Base-by-base conservation (phyloP, 1,140 invertebrate species). In the Eulimnadia texana region DNA sequence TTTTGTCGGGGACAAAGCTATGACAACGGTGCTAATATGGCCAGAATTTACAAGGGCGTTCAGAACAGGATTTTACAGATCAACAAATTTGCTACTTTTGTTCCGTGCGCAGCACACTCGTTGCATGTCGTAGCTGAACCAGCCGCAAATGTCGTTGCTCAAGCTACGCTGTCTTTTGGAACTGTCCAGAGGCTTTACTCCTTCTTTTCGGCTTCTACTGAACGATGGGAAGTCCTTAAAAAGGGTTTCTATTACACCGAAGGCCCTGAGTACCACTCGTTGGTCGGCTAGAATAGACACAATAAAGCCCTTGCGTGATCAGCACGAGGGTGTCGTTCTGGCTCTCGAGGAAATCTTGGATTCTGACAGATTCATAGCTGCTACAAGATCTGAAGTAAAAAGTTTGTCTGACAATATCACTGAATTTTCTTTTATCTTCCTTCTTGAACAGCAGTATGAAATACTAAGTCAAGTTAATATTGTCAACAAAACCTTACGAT, bases 21-120 rank as follows among this genome's bases (percentile, higher is more conserved):
- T 58, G 70, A 71, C 51, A 73, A 72, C 66, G 71, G 69, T 33
- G 58, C 60, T 20, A 71, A 72, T 64, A 72, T 72, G 70, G 61
- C 66, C 27, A 67, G 70, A 20, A 57, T 50, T 1, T 71, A 70
- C 50, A 53, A 49, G n/a, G 69, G 69, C 6, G 24, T 71, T 22
- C 70, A 70, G 57, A 64, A 64, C 9, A 11, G 63, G 20, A 29
- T 63, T 47, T 20, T 33, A n/a, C 22, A 63, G 28, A 25, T 61
- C 60, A 65, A 66, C 59, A 28, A 59, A 10, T 29, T 64, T 23
- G 66, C 66, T 50, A 16, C 24, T 27, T 59, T 47, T 49, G 58
- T 59, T 22, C 58, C 58, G 23, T 59, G 58, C 2, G 58, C 58
- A 49, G 58, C 29, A 33, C 33, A 59, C 49, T 42, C 29, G 23